Evolutionary conservation across 2,888 invertebrate species (phyloP).

Genomic region (Caenorhabditis panamensis): DNA sequence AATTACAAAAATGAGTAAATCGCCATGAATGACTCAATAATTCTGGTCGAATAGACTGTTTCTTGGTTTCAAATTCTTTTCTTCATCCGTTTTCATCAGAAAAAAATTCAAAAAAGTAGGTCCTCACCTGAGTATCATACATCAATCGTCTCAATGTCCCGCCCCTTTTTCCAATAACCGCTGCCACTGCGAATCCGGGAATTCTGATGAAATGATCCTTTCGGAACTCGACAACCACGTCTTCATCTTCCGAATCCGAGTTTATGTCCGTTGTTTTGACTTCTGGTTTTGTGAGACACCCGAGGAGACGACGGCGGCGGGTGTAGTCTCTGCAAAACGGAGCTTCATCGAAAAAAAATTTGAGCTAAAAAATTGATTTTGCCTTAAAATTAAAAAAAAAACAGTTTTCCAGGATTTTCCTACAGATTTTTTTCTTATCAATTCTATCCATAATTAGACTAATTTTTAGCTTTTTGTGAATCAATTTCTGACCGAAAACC

Average conservation of each 20-base stretch:
- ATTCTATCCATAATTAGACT: no score
- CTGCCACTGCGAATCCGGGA: constrained; percentile 44
- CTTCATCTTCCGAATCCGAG: not conserved
- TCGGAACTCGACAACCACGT: not conserved
- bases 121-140: constrained; percentile 39
- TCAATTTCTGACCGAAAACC: no score
- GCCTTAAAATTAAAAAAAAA: not conserved
- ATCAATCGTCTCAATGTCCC: constrained; percentile 34
- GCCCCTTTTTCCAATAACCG: constrained; percentile 54
- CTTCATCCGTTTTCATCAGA: no score
- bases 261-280: not conserved
- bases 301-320: not conserved
- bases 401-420: no score
- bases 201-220: constrained; percentile 46
- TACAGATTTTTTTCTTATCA: no score
- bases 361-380: not conserved
- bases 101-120: not conserved
- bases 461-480: no score
- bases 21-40: no score
- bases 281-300: no score
- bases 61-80: no score
- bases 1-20: no score
- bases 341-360: no score
- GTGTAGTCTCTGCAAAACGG: not conserved
- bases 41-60: no score